A percentile compares a stretch with the other conserved stretches of the same genome.
Conservation (phyloP, 2,797 vertebrate species). For the Dendrocincla tyrannina region DNA sequence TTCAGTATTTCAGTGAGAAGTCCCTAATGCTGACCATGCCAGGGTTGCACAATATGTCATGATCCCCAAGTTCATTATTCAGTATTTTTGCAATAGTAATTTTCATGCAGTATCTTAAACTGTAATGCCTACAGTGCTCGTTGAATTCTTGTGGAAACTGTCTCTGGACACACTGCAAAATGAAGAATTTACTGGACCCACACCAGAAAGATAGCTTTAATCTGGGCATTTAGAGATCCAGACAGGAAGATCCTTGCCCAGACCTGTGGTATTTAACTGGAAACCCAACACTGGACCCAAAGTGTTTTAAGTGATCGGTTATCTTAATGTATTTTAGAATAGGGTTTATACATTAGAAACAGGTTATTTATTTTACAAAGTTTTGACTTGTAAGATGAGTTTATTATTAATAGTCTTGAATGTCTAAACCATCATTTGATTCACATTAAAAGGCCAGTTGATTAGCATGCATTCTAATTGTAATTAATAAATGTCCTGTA, state of each 20-base stretch:
- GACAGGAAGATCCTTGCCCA: constrained; percentile 10
- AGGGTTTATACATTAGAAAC: constrained; percentile 58
- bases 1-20: constrained; percentile 64
- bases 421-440: constrained; percentile 36
- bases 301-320: constrained; percentile 21
- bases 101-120: constrained; percentile 20
- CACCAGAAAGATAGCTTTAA: constrained; percentile 63
- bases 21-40: constrained; percentile 42
- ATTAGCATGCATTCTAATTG: constrained; percentile 56
- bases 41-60: neutral
- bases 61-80: neutral
- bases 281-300: constrained; percentile 51
- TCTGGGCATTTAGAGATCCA: constrained; percentile 22
- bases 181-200: constrained; percentile 18
- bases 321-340: constrained; percentile 54
- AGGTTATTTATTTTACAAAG: constrained; percentile 67
- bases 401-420: constrained; percentile 44
- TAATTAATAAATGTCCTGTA: constrained; percentile 51
- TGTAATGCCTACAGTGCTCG: neutral
- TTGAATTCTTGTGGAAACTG: neutral
- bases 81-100: constrained; percentile 42
- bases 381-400: constrained; percentile 47
- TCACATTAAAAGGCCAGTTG: constrained; percentile 19
- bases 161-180: neutral
- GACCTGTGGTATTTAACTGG: constrained; percentile 21